phyloP scores from a whole-genome alignment of 2,113 vertebrate genomes.

The Gila orcuttii region DNA sequence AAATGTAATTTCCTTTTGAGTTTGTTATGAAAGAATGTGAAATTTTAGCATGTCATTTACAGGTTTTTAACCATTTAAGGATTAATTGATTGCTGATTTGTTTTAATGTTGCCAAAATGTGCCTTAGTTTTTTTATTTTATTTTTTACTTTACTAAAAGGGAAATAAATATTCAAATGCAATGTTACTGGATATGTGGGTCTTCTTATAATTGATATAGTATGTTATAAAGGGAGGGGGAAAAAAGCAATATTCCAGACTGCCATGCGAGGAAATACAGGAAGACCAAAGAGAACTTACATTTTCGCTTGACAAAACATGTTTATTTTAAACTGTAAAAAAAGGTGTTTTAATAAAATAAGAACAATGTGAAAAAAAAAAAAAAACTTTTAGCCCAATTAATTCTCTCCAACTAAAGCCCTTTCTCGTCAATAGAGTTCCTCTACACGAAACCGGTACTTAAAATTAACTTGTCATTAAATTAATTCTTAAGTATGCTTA shows the following conservation, averaged over 20 bases:
- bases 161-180: neutral
- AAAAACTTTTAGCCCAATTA: neutral
- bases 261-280: neutral
- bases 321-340: conserved; percentile 21
- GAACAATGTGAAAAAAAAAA: neutral
- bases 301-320: neutral
- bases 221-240: neutral
- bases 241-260: neutral
- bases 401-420: neutral
- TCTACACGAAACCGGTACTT: neutral
- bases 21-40: neutral
- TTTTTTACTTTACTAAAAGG: neutral
- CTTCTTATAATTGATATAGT: neutral
- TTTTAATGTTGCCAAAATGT: neutral
- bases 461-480: neutral
- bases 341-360: neutral
- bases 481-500: neutral
- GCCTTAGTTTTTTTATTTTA: neutral
- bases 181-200: neutral
- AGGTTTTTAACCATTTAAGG: neutral
- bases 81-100: neutral
- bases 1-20: neutral
- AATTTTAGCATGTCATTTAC: no score
- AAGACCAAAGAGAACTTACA: neutral
- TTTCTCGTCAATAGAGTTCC: neutral